Evolutionary conservation across 2,113 vertebrate species (phyloP).

Genomic region (Neomonachus schauinslandi): DNA sequence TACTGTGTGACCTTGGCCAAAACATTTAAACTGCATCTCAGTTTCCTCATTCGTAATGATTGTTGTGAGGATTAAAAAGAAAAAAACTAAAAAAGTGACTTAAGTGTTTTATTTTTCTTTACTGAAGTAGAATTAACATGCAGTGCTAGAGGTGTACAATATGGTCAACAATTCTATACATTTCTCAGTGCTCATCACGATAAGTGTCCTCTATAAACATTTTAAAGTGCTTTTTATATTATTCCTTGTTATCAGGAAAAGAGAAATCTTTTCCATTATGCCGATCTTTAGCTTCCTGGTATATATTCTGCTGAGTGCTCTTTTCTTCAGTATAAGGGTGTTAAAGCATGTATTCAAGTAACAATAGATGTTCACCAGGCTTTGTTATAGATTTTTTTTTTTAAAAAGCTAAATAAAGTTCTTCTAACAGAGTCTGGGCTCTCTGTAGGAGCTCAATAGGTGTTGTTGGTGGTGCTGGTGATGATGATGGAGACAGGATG

Average conservation of each 20-base stretch:
- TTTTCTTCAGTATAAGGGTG: neutral
- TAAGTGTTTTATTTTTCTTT: neutral
- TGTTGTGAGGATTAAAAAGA: neutral
- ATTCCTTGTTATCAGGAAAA: neutral
- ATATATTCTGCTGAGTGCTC: neutral
- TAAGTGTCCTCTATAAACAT: neutral
- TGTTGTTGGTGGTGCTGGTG: too few relatives aligned
- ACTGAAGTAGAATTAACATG: neutral
- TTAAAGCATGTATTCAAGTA: neutral
- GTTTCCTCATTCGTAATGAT: neutral
- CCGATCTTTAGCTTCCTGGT: neutral
- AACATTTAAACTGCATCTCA: neutral
- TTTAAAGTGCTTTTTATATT: neutral
- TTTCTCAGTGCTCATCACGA: neutral
- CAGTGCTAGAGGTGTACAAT: neutral
- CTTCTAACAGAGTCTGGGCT: neutral
- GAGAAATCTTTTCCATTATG: neutral
- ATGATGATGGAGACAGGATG: fast-evolving
- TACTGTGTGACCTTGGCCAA: neutral
- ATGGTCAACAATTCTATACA: neutral
- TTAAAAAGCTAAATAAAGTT: neutral
- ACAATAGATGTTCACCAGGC: neutral
- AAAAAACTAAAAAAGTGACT: neutral
- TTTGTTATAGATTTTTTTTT: neutral
- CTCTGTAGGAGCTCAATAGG: neutral